Conservation (phyloP, 2,888 invertebrate genomes). For the Caradrina kadenii region DNA sequence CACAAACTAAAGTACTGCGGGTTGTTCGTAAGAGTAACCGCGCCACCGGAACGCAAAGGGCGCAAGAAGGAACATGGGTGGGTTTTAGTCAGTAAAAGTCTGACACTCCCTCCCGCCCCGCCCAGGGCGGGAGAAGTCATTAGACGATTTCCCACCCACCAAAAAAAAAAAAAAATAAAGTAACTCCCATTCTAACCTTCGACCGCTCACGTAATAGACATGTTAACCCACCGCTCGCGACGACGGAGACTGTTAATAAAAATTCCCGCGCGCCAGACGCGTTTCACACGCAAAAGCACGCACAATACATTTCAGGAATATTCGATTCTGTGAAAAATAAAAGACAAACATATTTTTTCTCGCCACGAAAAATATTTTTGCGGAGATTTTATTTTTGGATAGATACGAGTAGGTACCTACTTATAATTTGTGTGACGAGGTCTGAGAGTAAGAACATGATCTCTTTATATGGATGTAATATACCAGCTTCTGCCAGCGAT, state of each 20-base stretch:
- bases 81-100: too few relatives aligned
- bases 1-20: too few relatives aligned
- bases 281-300: slow-evolving; percentile 58
- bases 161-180: slow-evolving; percentile 11
- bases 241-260: slow-evolving; percentile 62
- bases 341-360: slow-evolving; percentile 13
- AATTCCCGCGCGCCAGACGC: slow-evolving; percentile 67
- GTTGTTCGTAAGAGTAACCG: too few relatives aligned
- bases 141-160: too few relatives aligned
- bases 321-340: slow-evolving; percentile 43
- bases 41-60: too few relatives aligned
- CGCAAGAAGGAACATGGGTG: too few relatives aligned
- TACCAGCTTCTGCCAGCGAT: too few relatives aligned
- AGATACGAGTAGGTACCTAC: background rate
- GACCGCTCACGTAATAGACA: slow-evolving; percentile 62
- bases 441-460: background rate
- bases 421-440: background rate
- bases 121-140: too few relatives aligned
- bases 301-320: slow-evolving; percentile 50
- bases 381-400: background rate
- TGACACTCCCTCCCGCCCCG: too few relatives aligned
- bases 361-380: background rate
- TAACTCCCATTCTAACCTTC: slow-evolving; percentile 16
- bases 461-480: background rate
- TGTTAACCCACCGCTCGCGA: slow-evolving; percentile 59